These are phyloP conservation scores for Enteromius fasciolatus DNA, from an alignment of 2,797 vertebrate species.

Conservation along the genomic window DNA sequence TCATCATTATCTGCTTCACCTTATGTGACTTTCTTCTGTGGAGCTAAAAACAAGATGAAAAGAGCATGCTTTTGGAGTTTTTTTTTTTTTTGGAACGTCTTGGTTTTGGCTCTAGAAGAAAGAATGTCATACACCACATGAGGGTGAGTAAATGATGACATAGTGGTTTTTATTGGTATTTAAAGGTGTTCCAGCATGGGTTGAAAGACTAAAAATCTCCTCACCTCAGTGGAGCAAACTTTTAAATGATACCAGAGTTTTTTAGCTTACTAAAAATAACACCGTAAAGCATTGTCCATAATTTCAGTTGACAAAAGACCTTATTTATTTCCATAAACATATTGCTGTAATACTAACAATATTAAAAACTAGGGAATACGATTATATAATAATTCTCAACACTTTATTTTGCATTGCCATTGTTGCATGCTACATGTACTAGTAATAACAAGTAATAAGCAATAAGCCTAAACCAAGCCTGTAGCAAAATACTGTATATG, in stretches of 20 bases:
- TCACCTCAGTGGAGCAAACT: neutral
- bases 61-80: neutral
- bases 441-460: neutral
- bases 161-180: neutral
- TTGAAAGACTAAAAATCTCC: neutral
- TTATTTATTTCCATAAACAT: no score
- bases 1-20: neutral
- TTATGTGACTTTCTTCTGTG: neutral
- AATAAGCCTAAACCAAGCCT: neutral
- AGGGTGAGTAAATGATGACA: neutral
- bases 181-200: neutral
- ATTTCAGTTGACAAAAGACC: no score
- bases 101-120: neutral
- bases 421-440: neutral
- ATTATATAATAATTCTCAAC: neutral
- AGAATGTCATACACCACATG: neutral
- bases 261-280: neutral
- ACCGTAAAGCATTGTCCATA: no score
- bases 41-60: neutral
- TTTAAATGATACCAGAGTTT: neutral
- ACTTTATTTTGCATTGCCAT: neutral
- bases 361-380: neutral
- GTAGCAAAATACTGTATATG: neutral
- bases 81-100: neutral
- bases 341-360: neutral